Evolutionary conservation across 2,113 vertebrate genomes (phyloP), one percentile per base, ranked within the genome.

Genomic region (Pterocles burchelli): DNA sequence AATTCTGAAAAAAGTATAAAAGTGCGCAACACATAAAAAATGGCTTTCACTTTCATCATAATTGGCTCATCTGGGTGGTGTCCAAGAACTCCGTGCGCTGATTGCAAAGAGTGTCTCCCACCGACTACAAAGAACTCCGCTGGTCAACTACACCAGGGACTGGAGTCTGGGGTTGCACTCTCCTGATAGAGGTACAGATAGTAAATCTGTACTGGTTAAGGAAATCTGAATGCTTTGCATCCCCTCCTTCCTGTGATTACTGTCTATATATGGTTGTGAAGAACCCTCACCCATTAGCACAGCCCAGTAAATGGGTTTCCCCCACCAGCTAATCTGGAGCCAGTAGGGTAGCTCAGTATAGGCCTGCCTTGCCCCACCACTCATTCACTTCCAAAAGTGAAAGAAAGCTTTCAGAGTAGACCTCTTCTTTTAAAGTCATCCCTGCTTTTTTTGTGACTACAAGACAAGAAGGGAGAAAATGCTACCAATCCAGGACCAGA

Each of bases 211-310:
- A 31, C 52, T 36, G 33, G 54, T 57, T 45, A 67, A 46, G 51
- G 33, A 84, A 73, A 84, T 72, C 34, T 93, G 90, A 96, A 38
- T 15, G 58, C 70, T 96, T 91, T 93, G 86, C 94, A 82, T 85
- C 66, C 41, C 48, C 43, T 34, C 17, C 81, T 67, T 71, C 65
- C 52, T 74, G 67, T 90, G 93, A 41, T 73, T 33, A 92, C 55
- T 92, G 88, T 81, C 20, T 66, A 72, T 88, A 90, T 41, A 22
- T 70, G 4, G 22, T 55, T 77, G 13, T 74, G 15, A 24, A 49
- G 71, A 46, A 63, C 75, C 46, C 49, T 61, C 46, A 46, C 55
- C 74, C 67, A 83, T 92, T 88, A 65, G 52, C 5, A 31, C 6
- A 31, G 46, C 34, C 28, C 36, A 49, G 31, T 28, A 33, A 84